These are phyloP conservation scores for Magallana nippona DNA, from an alignment of 2,888 invertebrate genomes.

Conservation along the genomic window DNA sequence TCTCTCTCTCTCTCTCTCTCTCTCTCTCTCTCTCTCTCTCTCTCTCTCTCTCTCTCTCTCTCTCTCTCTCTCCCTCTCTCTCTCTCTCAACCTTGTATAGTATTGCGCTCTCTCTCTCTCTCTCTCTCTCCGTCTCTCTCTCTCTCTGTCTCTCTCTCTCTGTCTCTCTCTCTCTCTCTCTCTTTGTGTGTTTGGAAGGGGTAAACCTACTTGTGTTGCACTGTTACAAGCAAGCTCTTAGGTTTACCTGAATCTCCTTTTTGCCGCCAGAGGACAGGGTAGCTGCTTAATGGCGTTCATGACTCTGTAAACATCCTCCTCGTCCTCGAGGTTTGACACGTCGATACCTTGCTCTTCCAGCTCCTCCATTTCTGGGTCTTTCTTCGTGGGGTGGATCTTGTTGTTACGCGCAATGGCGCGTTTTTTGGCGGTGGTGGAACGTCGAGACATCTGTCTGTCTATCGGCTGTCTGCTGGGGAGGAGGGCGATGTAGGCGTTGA, in stretches of 20 bases:
- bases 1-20: too few species aligned
- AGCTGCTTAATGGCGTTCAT: conserved; percentile 44
- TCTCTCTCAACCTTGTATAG: too few species aligned
- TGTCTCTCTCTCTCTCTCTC: too few species aligned
- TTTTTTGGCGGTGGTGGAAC: conserved; percentile 20
- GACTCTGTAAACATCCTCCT: conserved; percentile 42
- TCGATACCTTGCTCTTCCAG: conserved; percentile 46
- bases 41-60: too few species aligned
- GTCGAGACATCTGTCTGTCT: conserved; percentile 20
- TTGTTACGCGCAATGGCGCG: conserved; percentile 26
- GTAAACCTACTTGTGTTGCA: too few species aligned
- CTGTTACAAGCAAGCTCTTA: too few species aligned
- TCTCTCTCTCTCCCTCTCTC: too few species aligned
- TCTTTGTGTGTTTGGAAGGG: too few species aligned
- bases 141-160: too few species aligned
- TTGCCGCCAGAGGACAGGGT: conserved; percentile 43
- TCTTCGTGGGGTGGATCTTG: conserved; percentile 34
- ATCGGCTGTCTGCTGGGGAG: conserved; percentile 41
- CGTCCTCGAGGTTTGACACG: conserved; percentile 38
- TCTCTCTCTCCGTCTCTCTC: too few species aligned
- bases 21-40: too few species aligned
- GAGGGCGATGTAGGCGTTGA: conserved; percentile 42
- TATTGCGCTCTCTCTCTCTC: too few species aligned
- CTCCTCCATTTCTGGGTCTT: conserved; percentile 40
- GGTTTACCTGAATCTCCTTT: conserved; percentile 43